Evolutionary conservation across 2,888 invertebrate genomes (phyloP).

Genomic region (Agrochola lychnidis): DNA sequence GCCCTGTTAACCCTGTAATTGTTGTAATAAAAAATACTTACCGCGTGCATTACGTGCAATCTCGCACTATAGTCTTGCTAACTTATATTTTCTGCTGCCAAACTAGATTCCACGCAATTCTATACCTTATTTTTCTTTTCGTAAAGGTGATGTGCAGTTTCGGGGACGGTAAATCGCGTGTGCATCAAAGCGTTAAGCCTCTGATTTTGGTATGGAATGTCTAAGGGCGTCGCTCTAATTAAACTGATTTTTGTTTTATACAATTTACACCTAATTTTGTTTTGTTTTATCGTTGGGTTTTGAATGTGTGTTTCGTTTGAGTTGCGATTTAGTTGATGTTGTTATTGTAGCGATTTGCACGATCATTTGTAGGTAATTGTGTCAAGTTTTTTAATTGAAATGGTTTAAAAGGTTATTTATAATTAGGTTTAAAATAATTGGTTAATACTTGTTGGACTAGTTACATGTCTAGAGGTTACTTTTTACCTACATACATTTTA

Average conservation of each 20-base stretch:
- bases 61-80: slow-evolving; percentile 64
- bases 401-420: slow-evolving; percentile 16
- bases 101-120: slow-evolving; percentile 26
- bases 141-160: slow-evolving; percentile 36
- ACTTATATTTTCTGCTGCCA: slow-evolving; percentile 9
- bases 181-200: slow-evolving; percentile 73
- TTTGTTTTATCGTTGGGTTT: slow-evolving; percentile 47
- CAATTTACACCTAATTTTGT: slow-evolving; percentile 79
- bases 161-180: slow-evolving; percentile 37
- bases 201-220: slow-evolving; percentile 77
- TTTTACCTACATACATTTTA: slow-evolving; percentile 5
- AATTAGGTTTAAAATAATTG: slow-evolving; percentile 26
- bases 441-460: background rate
- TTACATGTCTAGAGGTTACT: slow-evolving; percentile 16
- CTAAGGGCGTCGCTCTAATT: slow-evolving; percentile 79
- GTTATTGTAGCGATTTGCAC: background rate
- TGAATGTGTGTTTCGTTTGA: slow-evolving; percentile 19
- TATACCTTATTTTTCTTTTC: slow-evolving; percentile 23
- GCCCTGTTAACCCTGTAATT: slow-evolving; percentile 82
- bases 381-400: slow-evolving; percentile 13
- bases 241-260: slow-evolving; percentile 76
- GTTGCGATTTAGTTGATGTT: background rate
- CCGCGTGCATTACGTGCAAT: slow-evolving; percentile 72
- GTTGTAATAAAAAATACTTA: slow-evolving; percentile 78
- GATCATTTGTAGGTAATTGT: slow-evolving; percentile 3